phyloP scores from a whole-genome alignment of 2,797 vertebrate genomes.

The Alexandromys oeconomus region DNA sequence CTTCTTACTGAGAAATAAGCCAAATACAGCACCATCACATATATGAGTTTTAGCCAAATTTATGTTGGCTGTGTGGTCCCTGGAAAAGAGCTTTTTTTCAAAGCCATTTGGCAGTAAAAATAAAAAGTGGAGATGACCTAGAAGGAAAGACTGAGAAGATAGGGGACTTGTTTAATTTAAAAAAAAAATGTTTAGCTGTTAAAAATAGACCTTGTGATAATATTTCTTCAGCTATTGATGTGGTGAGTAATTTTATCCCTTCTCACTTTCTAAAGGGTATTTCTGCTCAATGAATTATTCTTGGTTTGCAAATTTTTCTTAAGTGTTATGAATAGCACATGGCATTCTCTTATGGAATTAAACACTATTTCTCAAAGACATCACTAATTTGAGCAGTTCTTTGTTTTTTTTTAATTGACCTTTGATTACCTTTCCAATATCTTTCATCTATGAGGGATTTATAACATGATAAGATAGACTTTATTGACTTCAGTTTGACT shows the following conservation, averaged over 20 bases:
- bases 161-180: neutral
- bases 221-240: neutral
- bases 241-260: neutral
- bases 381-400: neutral
- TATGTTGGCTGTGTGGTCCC: too few relatives aligned
- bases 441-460: neutral
- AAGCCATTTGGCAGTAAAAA: too few relatives aligned
- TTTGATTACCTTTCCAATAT: neutral
- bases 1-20: too few relatives aligned
- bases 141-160: too few relatives aligned
- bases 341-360: neutral
- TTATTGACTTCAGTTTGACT: too few relatives aligned
- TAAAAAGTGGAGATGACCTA: too few relatives aligned
- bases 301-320: neutral
- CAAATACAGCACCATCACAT: too few relatives aligned
- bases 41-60: too few relatives aligned
- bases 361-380: neutral
- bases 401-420: neutral
- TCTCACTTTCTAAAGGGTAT: neutral
- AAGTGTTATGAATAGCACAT: neutral
- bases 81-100: too few relatives aligned
- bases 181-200: neutral
- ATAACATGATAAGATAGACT: too few relatives aligned
- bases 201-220: neutral
- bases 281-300: neutral